phyloP scores from a whole-genome alignment of 2,888 invertebrate species.

The Sphaeridia pumilis region DNA sequence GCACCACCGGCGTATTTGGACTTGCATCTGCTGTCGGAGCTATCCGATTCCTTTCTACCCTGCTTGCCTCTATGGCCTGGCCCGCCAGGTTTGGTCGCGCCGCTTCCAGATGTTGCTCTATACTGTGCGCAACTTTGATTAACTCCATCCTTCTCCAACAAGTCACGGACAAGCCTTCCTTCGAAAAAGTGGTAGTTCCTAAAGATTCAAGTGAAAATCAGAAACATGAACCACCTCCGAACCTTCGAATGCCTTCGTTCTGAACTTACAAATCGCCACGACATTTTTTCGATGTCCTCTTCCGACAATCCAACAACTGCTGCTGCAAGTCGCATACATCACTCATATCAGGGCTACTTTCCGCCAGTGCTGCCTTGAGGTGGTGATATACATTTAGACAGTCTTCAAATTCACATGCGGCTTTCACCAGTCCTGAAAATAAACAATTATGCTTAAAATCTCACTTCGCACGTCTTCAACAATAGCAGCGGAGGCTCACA shows the following conservation, averaged over 20 bases:
- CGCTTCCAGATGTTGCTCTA: not conserved
- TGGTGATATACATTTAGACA: constrained; percentile 31
- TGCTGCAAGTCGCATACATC: constrained; percentile 28
- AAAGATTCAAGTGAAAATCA: not conserved
- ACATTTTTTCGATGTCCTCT: constrained; percentile 29
- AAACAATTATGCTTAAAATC: not conserved
- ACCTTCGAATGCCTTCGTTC: not conserved
- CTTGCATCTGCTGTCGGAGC: constrained; percentile 19
- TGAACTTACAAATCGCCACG: constrained; percentile 34
- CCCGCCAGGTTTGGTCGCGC: not conserved
- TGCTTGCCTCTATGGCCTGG: not conserved
- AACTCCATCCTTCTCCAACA: constrained; percentile 23
- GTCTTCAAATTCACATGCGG: constrained; percentile 31
- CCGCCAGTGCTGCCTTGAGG: constrained; percentile 25
- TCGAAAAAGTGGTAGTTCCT: constrained; percentile 36
- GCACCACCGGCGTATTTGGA: constrained; percentile 18
- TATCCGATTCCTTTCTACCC: not conserved
- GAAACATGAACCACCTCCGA: not conserved
- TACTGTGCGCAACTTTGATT: constrained; percentile 21
- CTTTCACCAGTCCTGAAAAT: constrained; percentile 6
- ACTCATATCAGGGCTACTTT: constrained; percentile 23
- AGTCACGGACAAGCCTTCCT: constrained; percentile 29
- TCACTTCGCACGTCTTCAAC: not conserved
- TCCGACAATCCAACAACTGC: constrained; percentile 33
- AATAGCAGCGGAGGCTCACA: not conserved